Conservation (phyloP, 2,113 vertebrate species). For the Okapia johnstoni region DNA sequence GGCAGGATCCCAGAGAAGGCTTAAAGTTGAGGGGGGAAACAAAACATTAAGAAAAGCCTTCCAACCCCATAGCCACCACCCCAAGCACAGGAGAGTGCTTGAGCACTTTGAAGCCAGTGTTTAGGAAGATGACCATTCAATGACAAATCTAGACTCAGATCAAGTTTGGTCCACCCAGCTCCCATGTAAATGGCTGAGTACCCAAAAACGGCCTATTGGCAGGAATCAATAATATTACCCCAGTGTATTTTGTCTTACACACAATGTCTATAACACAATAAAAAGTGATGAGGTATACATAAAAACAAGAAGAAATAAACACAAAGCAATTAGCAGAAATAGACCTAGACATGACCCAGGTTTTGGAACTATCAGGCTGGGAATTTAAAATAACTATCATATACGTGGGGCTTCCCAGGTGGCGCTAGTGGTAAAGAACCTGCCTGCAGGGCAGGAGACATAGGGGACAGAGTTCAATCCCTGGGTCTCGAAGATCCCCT, state of each 20-base stretch:
- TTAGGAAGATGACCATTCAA: background rate
- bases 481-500: background rate
- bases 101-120: background rate
- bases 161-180: background rate
- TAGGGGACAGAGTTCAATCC: background rate
- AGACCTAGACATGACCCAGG: background rate
- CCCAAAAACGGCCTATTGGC: background rate
- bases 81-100: background rate
- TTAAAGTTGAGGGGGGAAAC: background rate
- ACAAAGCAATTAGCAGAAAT: background rate
- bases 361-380: background rate
- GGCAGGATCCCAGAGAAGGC: background rate
- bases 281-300: background rate
- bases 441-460: fast-evolving
- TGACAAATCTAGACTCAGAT: background rate
- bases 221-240: background rate
- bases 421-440: background rate
- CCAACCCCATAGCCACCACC: background rate
- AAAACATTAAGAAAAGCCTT: background rate
- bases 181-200: too few relatives aligned
- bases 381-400: background rate
- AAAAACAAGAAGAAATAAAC: background rate
- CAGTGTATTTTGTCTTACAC: background rate
- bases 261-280: background rate
- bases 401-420: background rate